Evolutionary conservation across 2,113 vertebrate species (phyloP), one percentile per base, ranked within the genome.

Genomic region (Blennius ocellaris): DNA sequence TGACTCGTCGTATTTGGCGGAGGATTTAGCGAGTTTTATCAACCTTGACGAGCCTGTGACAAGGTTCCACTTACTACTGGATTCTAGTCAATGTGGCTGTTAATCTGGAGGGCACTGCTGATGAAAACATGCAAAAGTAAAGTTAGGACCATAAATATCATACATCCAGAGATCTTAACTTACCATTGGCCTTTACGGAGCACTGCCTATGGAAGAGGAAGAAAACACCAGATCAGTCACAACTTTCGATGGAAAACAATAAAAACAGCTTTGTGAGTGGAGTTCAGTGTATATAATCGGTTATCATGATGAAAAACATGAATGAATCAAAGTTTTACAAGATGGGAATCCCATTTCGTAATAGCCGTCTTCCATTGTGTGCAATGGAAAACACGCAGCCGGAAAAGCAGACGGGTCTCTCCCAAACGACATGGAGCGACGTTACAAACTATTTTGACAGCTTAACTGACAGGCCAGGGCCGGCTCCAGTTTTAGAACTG

Each of bases 41-140:
- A 87, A 77, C 86, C 83, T 74, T 79, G 82, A 78, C 73, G 66
- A 81, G 56, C 58, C 21, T 6, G 54, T 77, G 69, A 80, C 78
- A 78, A 54, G 57, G 83, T 70, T 69, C 69, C 41, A 11, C 49
- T 66, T 53, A 64, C 56, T 16, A 66, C 37, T 52, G 53, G 57
- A 65, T 52, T 78, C 62, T 43, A 50, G 44, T 62, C 16, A 66
- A 11, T 7, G n/a, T 45, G 53, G 17, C 43, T 44, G 39, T 74
- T 53, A 47, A 10, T 57, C 63, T 44, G 14, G 5, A 12, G 7
- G 21, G 38, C 38, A 50, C 11, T 30, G 14, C 40, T 50, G 41
- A 68, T 49, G 9, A 65, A 60, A 43, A 76, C 15, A 43, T 55
- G 45, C 30, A 76, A 30, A 37, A 40, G 45, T 5, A 1, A 21